A percentile compares a stretch with the other conserved stretches of the same genome.
Evolutionary conservation across 2,113 vertebrate genomes (phyloP).

Genomic region (Entelurus aequoreus): DNA sequence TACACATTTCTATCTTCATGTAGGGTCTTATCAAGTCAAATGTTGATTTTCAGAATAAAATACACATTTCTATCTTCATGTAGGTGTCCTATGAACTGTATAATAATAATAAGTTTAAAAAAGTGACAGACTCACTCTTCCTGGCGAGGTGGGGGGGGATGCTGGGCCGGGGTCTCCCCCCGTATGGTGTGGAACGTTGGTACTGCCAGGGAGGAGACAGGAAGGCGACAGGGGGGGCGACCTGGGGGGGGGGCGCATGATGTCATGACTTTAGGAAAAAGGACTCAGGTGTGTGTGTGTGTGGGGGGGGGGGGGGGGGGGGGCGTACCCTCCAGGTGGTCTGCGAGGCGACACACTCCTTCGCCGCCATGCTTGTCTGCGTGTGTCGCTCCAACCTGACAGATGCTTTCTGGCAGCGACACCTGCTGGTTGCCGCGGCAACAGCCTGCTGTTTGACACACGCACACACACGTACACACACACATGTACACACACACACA

Average conservation of each 20-base stretch:
- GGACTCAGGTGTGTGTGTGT: too few species aligned
- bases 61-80: too few species aligned
- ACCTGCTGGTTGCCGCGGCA: conserved; percentile 30
- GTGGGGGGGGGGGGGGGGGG: conserved; percentile 7
- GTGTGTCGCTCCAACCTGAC: conserved; percentile 33
- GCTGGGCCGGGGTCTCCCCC: conserved; percentile 44
- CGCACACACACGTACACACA: neutral
- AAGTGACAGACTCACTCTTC: conserved; percentile 48
- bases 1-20: too few species aligned
- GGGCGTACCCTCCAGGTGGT: conserved; percentile 48
- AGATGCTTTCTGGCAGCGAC: conserved; percentile 44
- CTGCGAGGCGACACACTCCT: conserved; percentile 42
- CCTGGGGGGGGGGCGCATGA: conserved; percentile 33
- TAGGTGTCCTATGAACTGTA: too few species aligned
- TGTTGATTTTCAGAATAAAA: too few species aligned
- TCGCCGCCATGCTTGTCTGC: conserved; percentile 37
- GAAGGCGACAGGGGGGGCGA: conserved; percentile 44
- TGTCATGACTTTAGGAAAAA: neutral
- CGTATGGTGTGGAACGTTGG: conserved; percentile 64
- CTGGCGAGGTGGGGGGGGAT: conserved; percentile 49
- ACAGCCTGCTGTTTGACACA: conserved; percentile 25
- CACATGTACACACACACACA: neutral
- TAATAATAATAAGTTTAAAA: neutral
- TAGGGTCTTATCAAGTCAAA: too few species aligned
- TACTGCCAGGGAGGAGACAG: conserved; percentile 68